phyloP scores from a whole-genome alignment of 2,797 vertebrate species.

The Odontamblyopus lacepedii region DNA sequence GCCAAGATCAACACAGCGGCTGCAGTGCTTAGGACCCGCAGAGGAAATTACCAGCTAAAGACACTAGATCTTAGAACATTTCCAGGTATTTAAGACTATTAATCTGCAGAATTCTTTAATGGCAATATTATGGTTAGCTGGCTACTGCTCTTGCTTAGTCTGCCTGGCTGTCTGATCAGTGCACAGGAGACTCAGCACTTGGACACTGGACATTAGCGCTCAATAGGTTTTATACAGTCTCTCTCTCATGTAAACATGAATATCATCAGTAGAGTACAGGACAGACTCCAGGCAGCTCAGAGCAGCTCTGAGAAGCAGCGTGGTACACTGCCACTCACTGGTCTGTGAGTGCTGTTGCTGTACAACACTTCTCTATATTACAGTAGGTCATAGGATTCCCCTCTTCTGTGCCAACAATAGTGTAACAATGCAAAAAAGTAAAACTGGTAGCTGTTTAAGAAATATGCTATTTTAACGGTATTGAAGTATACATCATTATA shows the following conservation, averaged over 20 bases:
- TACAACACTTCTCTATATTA: constrained; percentile 4
- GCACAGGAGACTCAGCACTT: neutral
- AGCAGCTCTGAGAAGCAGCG: constrained; percentile 33
- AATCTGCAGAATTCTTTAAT: constrained; percentile 71
- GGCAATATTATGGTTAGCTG: constrained; percentile 64
- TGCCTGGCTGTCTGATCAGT: constrained; percentile 40
- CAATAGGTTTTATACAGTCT: neutral
- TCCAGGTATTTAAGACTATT: constrained; percentile 72
- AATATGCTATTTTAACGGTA: no score
- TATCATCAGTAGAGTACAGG: constrained; percentile 23
- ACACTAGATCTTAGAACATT: constrained; percentile 67
- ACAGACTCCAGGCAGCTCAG: neutral
- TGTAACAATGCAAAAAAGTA: neutral
- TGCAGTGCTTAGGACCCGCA: constrained; percentile 69
- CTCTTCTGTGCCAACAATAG: neutral
- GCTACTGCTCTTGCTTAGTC: constrained; percentile 55
- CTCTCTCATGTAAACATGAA: constrained; percentile 8
- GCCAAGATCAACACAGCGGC: constrained; percentile 77
- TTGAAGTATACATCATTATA: no score
- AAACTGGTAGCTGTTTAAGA: no score
- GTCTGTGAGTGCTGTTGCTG: constrained; percentile 65
- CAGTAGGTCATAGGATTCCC: neutral
- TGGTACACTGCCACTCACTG: constrained; percentile 78
- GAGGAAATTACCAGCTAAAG: constrained; percentile 72
- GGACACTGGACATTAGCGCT: constrained; percentile 5